A percentile compares a stretch with the other conserved stretches of the same genome.
Conservation (phyloP, 2,888 invertebrate species). For the Dasypolia templi region DNA sequence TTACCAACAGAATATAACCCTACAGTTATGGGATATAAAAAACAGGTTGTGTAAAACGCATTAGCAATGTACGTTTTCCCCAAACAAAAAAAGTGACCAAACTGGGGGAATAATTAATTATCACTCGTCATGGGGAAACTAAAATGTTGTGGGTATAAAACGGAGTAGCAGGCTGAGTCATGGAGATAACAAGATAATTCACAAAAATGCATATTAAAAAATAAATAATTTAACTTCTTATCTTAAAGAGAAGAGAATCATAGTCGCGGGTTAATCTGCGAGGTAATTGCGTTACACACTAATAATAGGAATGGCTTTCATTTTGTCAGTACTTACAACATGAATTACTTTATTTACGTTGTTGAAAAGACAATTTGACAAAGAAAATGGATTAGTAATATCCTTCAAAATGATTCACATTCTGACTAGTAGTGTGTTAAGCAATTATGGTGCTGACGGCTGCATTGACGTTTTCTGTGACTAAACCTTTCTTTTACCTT, state of each 20-base stretch:
- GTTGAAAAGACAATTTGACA: too few species aligned
- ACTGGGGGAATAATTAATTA: constrained; percentile 25
- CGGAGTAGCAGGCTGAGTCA: constrained; percentile 15
- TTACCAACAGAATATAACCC: too few species aligned
- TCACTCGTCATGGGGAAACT: constrained; percentile 10
- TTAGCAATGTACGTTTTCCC: constrained; percentile 10
- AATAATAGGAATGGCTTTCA: too few species aligned
- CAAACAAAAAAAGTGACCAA: background rate
- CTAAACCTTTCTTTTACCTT: constrained; percentile 14
- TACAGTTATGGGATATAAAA: too few species aligned
- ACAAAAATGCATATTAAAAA: background rate
- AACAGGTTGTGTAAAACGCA: too few species aligned
- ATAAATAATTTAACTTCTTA: background rate
- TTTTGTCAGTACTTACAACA: too few species aligned
- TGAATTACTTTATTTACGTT: too few species aligned
- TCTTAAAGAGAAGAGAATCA: background rate
- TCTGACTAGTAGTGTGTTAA: too few species aligned
- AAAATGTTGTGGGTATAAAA: background rate
- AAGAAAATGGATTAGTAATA: too few species aligned
- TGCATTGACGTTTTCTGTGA: background rate
- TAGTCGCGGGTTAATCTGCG: background rate
- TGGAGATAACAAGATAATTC: constrained; percentile 11
- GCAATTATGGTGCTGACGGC: too few species aligned
- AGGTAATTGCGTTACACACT: too few species aligned
- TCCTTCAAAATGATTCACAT: too few species aligned